These are phyloP conservation scores for Cyprinodon tularosa DNA, from an alignment of 2,113 vertebrate genomes.

Conservation along the genomic window DNA sequence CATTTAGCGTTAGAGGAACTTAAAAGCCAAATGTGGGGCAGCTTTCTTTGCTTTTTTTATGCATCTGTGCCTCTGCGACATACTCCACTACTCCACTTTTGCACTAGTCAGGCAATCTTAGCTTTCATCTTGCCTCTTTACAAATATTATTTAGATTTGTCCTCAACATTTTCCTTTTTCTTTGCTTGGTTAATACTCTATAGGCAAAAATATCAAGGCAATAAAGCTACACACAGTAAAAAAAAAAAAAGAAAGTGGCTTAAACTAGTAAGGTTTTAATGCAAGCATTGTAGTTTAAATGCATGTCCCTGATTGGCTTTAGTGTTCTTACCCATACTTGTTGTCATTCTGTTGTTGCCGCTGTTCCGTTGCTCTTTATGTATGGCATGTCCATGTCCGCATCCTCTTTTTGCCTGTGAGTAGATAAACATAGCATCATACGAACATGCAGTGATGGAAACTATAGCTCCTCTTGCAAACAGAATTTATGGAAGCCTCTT, in stretches of 20 bases:
- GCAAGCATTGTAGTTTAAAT: neutral
- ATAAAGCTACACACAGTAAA: neutral
- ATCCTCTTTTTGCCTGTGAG: slow-evolving; percentile 53
- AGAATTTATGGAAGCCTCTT: no score
- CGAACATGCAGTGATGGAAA: neutral
- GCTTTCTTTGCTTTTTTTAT: slow-evolving; percentile 42
- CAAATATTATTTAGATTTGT: neutral
- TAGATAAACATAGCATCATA: neutral
- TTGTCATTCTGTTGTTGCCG: slow-evolving; percentile 35
- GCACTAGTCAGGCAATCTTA: neutral
- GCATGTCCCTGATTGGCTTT: neutral
- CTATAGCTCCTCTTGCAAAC: no score
- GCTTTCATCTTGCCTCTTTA: neutral
- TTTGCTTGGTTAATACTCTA: neutral
- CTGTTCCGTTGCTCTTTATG: slow-evolving; percentile 47
- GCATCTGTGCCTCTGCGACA: slow-evolving; percentile 66
- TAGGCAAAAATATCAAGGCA: neutral
- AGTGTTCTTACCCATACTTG: slow-evolving; percentile 38
- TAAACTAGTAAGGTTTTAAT: neutral
- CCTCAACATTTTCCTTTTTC: neutral
- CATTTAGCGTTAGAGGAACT: slow-evolving; percentile 69
- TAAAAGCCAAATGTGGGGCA: slow-evolving; percentile 73
- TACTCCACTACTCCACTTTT: slow-evolving; percentile 64
- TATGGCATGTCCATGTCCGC: slow-evolving; percentile 55
- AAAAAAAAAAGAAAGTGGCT: neutral